A percentile compares a stretch with the other conserved stretches of the same genome.
These are phyloP conservation scores for Paramormyrops hopkinsi DNA, from an alignment of 2,797 vertebrate species.

Conservation along the genomic window DNA sequence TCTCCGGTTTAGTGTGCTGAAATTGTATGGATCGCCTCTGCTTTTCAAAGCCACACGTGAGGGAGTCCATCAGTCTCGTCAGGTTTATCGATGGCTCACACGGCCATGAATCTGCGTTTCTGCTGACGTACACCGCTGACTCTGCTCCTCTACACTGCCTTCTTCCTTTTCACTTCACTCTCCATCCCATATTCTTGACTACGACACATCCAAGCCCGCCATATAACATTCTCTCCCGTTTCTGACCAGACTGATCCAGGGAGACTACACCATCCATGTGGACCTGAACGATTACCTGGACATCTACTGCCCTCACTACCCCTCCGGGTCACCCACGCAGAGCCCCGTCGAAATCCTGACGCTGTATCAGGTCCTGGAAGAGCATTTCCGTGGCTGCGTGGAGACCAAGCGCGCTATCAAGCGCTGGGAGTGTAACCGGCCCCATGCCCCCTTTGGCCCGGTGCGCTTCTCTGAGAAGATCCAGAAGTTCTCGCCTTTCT, in stretches of 20 bases:
- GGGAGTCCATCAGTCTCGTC: constrained; percentile 56
- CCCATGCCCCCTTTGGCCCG: constrained; percentile 66
- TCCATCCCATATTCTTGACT: constrained; percentile 12
- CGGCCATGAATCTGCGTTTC: constrained; percentile 44
- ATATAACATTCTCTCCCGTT: not conserved
- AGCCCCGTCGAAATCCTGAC: constrained; percentile 51
- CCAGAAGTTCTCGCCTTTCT: constrained; percentile 86
- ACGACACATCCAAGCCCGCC: too few relatives aligned
- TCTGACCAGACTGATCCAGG: constrained; percentile 68
- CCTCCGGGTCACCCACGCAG: constrained; percentile 34
- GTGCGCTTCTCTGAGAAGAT: constrained; percentile 90
- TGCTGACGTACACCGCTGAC: constrained; percentile 17
- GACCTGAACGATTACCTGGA: constrained; percentile 87
- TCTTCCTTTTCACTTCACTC: not conserved
- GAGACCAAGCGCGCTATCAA: constrained; percentile 69
- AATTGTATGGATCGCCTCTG: constrained; percentile 50
- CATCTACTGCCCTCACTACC: constrained; percentile 86
- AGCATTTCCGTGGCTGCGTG: constrained; percentile 71
- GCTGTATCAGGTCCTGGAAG: constrained; percentile 63
- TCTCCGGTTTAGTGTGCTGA: constrained; percentile 30
- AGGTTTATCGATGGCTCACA: constrained; percentile 52
- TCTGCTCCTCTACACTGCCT: constrained; percentile 14
- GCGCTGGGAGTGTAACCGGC: constrained; percentile 83
- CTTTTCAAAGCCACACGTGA: constrained; percentile 39
- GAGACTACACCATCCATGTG: constrained; percentile 72